Evolutionary conservation across 2,888 invertebrate genomes (phyloP).

Genomic region (Oscheius sp.): DNA sequence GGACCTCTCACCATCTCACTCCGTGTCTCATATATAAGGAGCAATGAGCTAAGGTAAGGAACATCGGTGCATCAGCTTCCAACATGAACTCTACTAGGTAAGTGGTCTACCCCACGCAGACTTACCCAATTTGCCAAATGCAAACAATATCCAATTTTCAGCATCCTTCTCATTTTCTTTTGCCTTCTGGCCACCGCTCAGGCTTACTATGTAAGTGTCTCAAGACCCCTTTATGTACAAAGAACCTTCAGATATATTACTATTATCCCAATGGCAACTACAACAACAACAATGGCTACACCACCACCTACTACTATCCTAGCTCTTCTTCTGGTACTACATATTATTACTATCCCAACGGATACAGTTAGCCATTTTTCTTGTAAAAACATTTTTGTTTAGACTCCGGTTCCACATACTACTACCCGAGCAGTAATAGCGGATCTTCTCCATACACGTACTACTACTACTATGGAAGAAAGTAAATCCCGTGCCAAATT

Average conservation of each 20-base stretch:
- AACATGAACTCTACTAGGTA: constrained; percentile 23
- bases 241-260: constrained; percentile 14
- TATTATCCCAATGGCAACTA: constrained; percentile 17
- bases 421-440: constrained; percentile 13
- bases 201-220: constrained; percentile 13
- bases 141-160: constrained; percentile 10
- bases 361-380: background rate
- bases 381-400: background rate
- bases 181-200: constrained; percentile 21
- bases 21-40: constrained; percentile 1
- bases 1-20: background rate
- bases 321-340: background rate
- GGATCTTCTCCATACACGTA: constrained; percentile 5
- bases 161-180: constrained; percentile 8
- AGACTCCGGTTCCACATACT: background rate
- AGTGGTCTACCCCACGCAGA: background rate
- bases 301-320: background rate
- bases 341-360: constrained; percentile 9
- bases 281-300: constrained; percentile 13
- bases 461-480: constrained; percentile 23
- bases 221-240: background rate
- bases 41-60: background rate
- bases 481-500: background rate
- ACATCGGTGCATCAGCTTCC: background rate
- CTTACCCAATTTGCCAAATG: background rate